phyloP scores from a whole-genome alignment of 2,113 vertebrate genomes.

The Psilopsiagon aymara region DNA sequence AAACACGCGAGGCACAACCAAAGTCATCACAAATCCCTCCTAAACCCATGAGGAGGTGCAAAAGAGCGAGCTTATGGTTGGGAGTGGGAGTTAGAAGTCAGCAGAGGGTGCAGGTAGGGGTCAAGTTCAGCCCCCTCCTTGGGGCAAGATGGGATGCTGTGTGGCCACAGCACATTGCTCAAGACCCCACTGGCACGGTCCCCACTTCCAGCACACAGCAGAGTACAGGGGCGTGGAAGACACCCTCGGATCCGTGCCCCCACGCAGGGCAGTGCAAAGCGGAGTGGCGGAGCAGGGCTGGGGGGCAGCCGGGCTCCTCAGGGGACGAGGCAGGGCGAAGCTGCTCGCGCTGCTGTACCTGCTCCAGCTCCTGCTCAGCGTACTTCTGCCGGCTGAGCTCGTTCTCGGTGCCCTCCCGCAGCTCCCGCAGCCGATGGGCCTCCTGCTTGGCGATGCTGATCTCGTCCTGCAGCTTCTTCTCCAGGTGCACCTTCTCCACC shows the following conservation, averaged over 20 bases:
- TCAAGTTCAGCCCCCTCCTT: neutral
- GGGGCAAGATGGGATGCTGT: neutral
- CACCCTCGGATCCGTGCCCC: neutral
- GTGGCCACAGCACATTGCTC: neutral
- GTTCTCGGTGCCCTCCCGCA: conserved; percentile 93
- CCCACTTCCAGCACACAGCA: neutral
- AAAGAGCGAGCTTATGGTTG: neutral
- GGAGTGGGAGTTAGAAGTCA: neutral
- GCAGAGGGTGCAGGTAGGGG: neutral
- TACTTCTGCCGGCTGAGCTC: conserved; percentile 96
- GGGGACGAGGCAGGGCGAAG: neutral
- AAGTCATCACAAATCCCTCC: neutral
- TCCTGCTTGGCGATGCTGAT: conserved; percentile 96
- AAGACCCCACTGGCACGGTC: neutral
- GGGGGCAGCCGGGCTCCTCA: neutral
- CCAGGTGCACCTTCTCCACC: conserved; percentile 95
- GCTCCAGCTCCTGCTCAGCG: conserved; percentile 94
- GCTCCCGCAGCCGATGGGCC: conserved; percentile 89
- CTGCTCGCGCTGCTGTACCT: conserved; percentile 74
- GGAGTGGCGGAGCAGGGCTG: accelerated
- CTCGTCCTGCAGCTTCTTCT: conserved; percentile 95
- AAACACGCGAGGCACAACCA: neutral
- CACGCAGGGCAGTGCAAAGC: neutral
- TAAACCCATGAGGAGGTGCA: accelerated
- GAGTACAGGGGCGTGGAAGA: neutral